phyloP scores from a whole-genome alignment of 2,888 invertebrate genomes.

The Drosophila lutescens region DNA sequence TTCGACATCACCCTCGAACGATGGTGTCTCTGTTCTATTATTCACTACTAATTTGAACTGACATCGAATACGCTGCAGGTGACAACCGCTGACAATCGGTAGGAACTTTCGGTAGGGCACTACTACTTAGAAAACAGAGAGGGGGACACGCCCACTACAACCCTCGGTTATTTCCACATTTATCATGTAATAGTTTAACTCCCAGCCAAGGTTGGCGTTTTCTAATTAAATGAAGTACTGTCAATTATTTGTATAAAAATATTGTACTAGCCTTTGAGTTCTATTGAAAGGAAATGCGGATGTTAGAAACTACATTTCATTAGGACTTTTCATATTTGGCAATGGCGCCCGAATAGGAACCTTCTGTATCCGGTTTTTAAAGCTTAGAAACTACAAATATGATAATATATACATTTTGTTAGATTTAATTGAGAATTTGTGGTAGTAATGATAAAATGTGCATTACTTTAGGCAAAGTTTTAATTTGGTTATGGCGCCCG shows the following conservation, averaged over 20 bases:
- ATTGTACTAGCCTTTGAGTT: neutral
- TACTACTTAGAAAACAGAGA: constrained; percentile 7
- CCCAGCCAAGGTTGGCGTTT: neutral
- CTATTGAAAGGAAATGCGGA: neutral
- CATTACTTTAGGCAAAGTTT: too few relatives aligned
- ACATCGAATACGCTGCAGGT: constrained; percentile 68
- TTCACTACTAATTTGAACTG: constrained; percentile 71
- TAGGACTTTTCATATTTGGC: too few relatives aligned
- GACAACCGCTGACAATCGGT: constrained; percentile 77
- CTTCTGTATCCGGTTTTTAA: too few relatives aligned
- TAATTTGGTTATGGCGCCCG: too few relatives aligned
- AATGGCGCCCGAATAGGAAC: too few relatives aligned
- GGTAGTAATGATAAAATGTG: too few relatives aligned
- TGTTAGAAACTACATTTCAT: neutral
- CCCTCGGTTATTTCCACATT: constrained; percentile 26
- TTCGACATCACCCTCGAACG: constrained; percentile 11
- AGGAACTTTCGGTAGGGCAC: constrained; percentile 24
- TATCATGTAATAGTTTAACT: constrained; percentile 24
- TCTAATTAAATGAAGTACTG: constrained; percentile 20
- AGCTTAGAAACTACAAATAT: too few relatives aligned
- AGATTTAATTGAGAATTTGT: too few relatives aligned
- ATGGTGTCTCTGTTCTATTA: constrained; percentile 31
- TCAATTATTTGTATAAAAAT: constrained; percentile 6
- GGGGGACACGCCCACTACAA: constrained; percentile 12
- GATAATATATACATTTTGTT: too few relatives aligned